Evolutionary conservation across 37 sponge, comb jelly and placozoan genomes (phyloP).

Genomic region (Bolinopsis microptera): DNA sequence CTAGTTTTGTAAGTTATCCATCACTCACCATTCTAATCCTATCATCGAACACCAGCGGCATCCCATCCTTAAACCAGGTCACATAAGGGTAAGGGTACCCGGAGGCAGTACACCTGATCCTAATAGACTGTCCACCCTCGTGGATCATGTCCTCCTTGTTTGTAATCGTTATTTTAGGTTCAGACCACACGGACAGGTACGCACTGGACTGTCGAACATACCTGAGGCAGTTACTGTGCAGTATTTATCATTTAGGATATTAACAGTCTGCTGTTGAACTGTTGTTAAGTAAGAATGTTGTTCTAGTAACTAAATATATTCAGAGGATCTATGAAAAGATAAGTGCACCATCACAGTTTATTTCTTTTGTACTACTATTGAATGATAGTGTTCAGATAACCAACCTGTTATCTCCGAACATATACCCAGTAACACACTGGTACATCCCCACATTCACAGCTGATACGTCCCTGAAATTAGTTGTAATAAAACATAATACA

Average conservation of each 20-base stretch:
- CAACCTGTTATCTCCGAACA: too few relatives aligned
- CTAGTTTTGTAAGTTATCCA: too few relatives aligned
- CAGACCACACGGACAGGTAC: constrained; percentile 8
- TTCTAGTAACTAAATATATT: too few relatives aligned
- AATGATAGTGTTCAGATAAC: too few relatives aligned
- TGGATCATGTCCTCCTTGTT: neutral
- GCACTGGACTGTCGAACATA: constrained; percentile 6
- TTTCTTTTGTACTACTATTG: too few relatives aligned
- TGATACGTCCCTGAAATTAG: neutral
- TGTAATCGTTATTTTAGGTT: neutral
- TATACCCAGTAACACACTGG: constrained; percentile 16
- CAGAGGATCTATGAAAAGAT: too few relatives aligned
- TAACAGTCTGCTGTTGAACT: too few relatives aligned
- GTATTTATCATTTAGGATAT: too few relatives aligned
- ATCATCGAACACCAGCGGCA: neutral
- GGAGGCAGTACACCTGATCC: constrained; percentile 15
- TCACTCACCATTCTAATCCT: constrained; percentile 45
- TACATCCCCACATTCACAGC: constrained; percentile 48
- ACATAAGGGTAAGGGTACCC: constrained; percentile 49
- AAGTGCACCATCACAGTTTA: too few relatives aligned
- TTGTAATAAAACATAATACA: too few relatives aligned
- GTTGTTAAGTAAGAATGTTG: too few relatives aligned
- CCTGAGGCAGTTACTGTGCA: neutral
- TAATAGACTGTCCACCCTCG: neutral
- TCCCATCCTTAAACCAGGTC: constrained; percentile 40